A percentile compares a stretch with the other conserved stretches of the same genome.
Evolutionary conservation across 1,140 invertebrate genomes (phyloP).

Genomic region (Danaus melanippus): DNA sequence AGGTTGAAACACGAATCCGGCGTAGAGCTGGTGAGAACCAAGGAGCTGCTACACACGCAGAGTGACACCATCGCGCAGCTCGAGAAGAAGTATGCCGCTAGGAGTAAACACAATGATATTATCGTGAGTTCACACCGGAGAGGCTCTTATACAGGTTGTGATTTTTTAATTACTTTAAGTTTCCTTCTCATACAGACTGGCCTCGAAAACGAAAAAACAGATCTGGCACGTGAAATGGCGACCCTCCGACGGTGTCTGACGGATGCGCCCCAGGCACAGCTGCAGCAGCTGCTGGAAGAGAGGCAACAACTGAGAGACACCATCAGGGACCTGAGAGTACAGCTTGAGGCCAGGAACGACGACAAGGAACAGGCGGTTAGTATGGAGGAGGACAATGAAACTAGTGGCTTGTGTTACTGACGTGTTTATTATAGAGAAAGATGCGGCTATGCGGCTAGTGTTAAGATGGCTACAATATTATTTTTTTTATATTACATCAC

Average conservation of each 20-base stretch:
- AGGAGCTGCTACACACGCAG: slow-evolving; percentile 48
- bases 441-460: no score
- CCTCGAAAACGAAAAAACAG: slow-evolving; percentile 25
- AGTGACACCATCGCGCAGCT: slow-evolving; percentile 38
- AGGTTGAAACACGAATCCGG: slow-evolving; percentile 68
- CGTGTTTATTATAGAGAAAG: no score
- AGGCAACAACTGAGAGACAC: slow-evolving; percentile 2
- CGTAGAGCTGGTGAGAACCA: slow-evolving; percentile 62
- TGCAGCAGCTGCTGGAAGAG: slow-evolving; percentile 19
- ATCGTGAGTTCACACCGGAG: slow-evolving; percentile 5
- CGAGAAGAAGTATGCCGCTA: slow-evolving; percentile 27
- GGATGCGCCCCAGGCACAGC: slow-evolving; percentile 14
- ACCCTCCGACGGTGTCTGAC: slow-evolving; percentile 17
- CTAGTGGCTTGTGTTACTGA: no score
- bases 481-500: neutral
- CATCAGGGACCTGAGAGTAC: slow-evolving; percentile 9
- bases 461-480: no score
- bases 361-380: slow-evolving; percentile 49
- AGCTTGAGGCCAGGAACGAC: slow-evolving; percentile 19
- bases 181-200: slow-evolving; percentile 25
- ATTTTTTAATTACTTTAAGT: neutral
- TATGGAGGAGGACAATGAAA: slow-evolving; percentile 3
- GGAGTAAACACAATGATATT: slow-evolving; percentile 4
- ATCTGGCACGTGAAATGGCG: slow-evolving; percentile 30
- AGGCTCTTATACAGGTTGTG: neutral